Conservation (phyloP, 1,140 invertebrate genomes). For the Drosophila kepulauana region DNA sequence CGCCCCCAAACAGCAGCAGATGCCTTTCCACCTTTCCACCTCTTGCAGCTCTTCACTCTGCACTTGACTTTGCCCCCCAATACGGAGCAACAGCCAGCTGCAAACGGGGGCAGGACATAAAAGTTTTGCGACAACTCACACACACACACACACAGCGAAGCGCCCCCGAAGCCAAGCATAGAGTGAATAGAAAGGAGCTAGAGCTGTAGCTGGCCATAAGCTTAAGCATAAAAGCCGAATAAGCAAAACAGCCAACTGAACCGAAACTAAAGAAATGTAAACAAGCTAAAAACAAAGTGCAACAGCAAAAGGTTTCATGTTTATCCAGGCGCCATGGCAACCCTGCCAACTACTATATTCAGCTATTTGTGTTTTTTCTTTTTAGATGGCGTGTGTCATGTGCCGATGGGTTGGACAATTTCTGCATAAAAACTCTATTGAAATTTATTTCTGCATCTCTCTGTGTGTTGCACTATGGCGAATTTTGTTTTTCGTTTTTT, state of each 20-base stretch:
- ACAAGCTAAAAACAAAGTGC: slow-evolving; percentile 60
- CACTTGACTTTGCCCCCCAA: slow-evolving; percentile 65
- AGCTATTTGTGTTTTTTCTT: background rate
- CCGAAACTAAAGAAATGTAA: slow-evolving; percentile 63
- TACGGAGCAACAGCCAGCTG: background rate
- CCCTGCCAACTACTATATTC: slow-evolving; percentile 28
- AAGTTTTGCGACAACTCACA: slow-evolving; percentile 66
- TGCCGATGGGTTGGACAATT: slow-evolving; percentile 34
- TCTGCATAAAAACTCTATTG: slow-evolving; percentile 54
- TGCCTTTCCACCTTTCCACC: background rate
- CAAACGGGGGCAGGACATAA: slow-evolving; percentile 54
- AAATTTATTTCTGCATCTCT: slow-evolving; percentile 37
- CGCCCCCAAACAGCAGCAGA: slow-evolving; percentile 36
- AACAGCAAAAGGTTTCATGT: slow-evolving; percentile 45
- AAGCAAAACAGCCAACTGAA: slow-evolving; percentile 44
- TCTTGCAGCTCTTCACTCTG: slow-evolving; percentile 14
- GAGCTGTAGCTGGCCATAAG: slow-evolving; percentile 33
- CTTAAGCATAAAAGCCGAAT: slow-evolving; percentile 72
- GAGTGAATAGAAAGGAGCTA: too few species aligned
- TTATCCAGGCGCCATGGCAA: slow-evolving; percentile 64
- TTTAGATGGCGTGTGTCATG: slow-evolving; percentile 8
- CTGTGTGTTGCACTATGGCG: slow-evolving; percentile 5
- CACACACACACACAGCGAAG: background rate
- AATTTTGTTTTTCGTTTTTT: slow-evolving; percentile 7
- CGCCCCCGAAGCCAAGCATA: slow-evolving; percentile 27